Evolutionary conservation across 2,888 invertebrate genomes (phyloP), one percentile per base, ranked within the genome.

Genomic region (Scaptomyza cyrtandrae): DNA sequence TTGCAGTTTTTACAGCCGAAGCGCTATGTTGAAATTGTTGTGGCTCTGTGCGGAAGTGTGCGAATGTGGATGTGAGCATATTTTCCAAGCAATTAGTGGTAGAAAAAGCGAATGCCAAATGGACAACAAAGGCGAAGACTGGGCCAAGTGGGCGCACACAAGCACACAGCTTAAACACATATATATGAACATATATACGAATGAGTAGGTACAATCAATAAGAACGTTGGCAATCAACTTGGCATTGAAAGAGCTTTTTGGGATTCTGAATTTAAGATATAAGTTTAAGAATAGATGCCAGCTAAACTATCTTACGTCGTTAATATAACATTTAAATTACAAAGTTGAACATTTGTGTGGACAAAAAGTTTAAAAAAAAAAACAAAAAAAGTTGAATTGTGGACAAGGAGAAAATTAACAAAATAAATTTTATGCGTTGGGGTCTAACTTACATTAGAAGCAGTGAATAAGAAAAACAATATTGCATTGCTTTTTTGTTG

Each of bases 11-110:
- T 65, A 71, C 64, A 61, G 82, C 33, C 65, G 44, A 52, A n/a
- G n/a, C 45, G 46, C 27, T 55, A 48, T n/a, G 48, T 62, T 48
- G 67, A 74, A 83, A 80, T 71, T 71, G 67, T 78, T 80, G 75
- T 66, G 67, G 67, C 63, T 84, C 78, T 75, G n/a, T 52, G n/a
- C 81, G 80, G 81, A 80, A 84, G 80, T 68, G 69, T 66, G 64
- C 50, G 77, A 72, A 65, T 75, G 80, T 75, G 80, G 80, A 88
- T 82, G 83, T 78, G 80, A 84, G 78, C 70, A 78, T 69, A 88
- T 86, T 88, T 88, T 80, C 75, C 88, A 71, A 80, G 80, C 78
- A 88, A 84, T 84, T 84, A 88, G 84, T 80, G 71, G 64, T 49
- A 63, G 62, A 54, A 81, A 54, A 68, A 65, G 70, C 60, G 66